A percentile compares a stretch with the other conserved stretches of the same genome.
Conservation (phyloP, 2,113 vertebrate species). For the Zosterops lateralis region DNA sequence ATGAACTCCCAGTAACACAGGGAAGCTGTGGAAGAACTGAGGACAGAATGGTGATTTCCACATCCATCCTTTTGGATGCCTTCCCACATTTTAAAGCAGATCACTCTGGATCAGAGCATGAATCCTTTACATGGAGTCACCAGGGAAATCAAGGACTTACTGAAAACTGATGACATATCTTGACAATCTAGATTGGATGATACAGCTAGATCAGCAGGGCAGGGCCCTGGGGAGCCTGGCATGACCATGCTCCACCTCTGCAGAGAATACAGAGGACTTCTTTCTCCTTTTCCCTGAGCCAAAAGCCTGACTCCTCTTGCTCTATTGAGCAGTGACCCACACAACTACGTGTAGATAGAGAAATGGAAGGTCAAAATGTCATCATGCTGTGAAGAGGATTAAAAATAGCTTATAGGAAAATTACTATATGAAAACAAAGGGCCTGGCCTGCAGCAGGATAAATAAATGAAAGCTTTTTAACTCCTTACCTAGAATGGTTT, state of each 20-base stretch:
- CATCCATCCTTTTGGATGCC: background rate
- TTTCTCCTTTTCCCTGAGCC: background rate
- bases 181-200: background rate
- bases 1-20: background rate
- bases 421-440: background rate
- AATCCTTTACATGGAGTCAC: background rate
- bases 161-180: background rate
- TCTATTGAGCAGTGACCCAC: background rate
- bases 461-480: background rate
- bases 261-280: background rate
- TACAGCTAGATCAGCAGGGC: background rate
- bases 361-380: background rate
- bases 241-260: background rate
- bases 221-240: background rate
- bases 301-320: background rate
- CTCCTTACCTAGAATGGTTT: conserved; percentile 85
- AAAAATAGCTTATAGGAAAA: conserved; percentile 1
- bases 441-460: background rate
- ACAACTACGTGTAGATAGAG: background rate
- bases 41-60: background rate
- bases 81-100: background rate
- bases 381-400: background rate
- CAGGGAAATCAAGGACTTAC: background rate
- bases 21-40: background rate
- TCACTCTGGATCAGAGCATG: background rate